Percentiles rank a stretch among this genome's conserved stretches.
phyloP scores from a whole-genome alignment of 2,113 vertebrate genomes.

The Cyanoderma ruficeps region DNA sequence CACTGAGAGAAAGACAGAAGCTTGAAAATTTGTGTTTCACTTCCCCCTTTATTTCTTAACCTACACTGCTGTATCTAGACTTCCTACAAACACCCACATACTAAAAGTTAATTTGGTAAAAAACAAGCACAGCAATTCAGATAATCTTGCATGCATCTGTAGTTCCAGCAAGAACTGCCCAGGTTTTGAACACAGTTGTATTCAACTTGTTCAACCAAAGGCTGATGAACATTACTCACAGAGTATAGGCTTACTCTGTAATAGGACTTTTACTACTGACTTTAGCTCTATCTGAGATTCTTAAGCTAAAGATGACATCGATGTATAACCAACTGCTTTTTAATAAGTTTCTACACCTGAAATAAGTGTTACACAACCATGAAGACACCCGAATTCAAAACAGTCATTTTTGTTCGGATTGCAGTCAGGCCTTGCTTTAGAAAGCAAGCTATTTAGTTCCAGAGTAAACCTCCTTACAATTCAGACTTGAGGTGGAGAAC shows the following conservation, averaged over 20 bases:
- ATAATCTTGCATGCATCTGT: background rate
- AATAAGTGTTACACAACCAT: background rate
- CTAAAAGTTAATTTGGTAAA: background rate
- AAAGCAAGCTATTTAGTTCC: background rate
- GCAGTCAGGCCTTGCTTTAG: background rate
- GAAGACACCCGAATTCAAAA: background rate
- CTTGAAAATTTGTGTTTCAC: background rate
- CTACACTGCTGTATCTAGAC: background rate
- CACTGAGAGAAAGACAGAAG: background rate
- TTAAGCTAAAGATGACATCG: background rate
- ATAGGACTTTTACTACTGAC: background rate
- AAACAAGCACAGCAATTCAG: background rate
- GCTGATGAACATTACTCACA: background rate
- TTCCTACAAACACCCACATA: background rate
- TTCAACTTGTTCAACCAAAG: background rate
- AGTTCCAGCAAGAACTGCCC: background rate
- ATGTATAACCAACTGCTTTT: background rate
- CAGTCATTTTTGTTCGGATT: background rate
- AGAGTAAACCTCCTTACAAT: slow-evolving; percentile 29
- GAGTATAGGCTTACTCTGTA: background rate
- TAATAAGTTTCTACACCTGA: background rate
- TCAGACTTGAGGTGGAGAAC: slow-evolving; percentile 7
- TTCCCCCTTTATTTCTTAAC: background rate
- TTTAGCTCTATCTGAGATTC: background rate
- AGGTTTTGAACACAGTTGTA: background rate